Evolutionary conservation across 2,888 invertebrate species (phyloP).

Genomic region (Deilephila elpenor): DNA sequence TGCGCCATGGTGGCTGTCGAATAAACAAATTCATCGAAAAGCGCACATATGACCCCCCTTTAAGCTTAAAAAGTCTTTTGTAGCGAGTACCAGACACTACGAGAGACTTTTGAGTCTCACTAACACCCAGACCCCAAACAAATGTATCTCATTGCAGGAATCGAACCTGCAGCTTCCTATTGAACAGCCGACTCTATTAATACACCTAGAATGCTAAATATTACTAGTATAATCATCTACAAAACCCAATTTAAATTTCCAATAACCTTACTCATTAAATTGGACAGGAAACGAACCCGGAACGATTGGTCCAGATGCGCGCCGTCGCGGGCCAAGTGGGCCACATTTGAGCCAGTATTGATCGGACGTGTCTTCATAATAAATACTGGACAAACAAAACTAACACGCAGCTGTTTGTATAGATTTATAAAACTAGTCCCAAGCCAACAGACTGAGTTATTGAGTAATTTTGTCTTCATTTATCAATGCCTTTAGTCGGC

Average conservation of each 20-base stretch:
- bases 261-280: conserved; percentile 20
- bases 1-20: too few species aligned
- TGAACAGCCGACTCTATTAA: not conserved
- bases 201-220: too few species aligned
- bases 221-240: too few species aligned
- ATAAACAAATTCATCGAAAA: too few species aligned
- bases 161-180: too few species aligned
- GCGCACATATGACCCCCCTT: too few species aligned
- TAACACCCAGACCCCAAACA: too few species aligned
- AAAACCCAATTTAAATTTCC: not conserved
- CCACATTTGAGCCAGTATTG: conserved; percentile 36
- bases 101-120: too few species aligned
- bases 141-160: too few species aligned
- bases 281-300: conserved; percentile 47
- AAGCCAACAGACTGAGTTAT: not conserved
- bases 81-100: too few species aligned
- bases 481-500: not conserved
- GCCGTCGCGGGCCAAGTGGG: conserved; percentile 42
- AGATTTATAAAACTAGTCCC: not conserved
- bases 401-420: not conserved
- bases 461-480: not conserved
- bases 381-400: conserved; percentile 24
- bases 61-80: too few species aligned
- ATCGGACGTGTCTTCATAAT: conserved; percentile 13
- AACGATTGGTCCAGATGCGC: conserved; percentile 43